Conservation (phyloP, 2,113 vertebrate species). For the Anarhynchus alexandrinus region DNA sequence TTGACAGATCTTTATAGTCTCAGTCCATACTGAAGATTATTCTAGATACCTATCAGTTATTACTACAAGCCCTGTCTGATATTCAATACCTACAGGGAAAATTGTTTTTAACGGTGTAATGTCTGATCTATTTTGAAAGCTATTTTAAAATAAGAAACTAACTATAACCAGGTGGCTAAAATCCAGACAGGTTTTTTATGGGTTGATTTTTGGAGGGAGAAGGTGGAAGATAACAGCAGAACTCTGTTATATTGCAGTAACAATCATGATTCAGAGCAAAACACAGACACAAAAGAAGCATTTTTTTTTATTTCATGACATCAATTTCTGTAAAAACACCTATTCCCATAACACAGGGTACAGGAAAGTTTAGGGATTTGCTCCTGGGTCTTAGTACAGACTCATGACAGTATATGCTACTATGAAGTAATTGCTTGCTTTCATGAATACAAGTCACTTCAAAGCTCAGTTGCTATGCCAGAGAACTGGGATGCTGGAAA, state of each 20-base stretch:
- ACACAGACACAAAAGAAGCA: not conserved
- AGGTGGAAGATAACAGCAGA: slow-evolving; percentile 12
- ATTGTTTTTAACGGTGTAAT: slow-evolving; percentile 80
- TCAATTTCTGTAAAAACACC: not conserved
- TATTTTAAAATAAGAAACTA: slow-evolving; percentile 81
- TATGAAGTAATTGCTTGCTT: not conserved
- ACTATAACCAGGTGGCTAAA: slow-evolving; percentile 78
- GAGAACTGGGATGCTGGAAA: not conserved
- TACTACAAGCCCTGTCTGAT: slow-evolving; percentile 79
- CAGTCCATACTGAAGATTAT: slow-evolving; percentile 76
- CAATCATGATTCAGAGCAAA: slow-evolving; percentile 4
- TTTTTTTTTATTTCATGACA: slow-evolving; percentile 10
- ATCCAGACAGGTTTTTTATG: slow-evolving; percentile 50
- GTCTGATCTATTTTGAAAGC: slow-evolving; percentile 79
- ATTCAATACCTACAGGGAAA: slow-evolving; percentile 81
- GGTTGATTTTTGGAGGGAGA: not conserved
- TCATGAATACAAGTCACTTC: not conserved
- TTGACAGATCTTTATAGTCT: slow-evolving; percentile 80
- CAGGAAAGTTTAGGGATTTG: not conserved
- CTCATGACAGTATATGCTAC: not conserved
- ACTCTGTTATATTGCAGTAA: not conserved
- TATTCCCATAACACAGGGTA: not conserved
- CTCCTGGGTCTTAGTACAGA: not conserved
- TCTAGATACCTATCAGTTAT: slow-evolving; percentile 84
- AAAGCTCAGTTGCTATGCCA: not conserved